A percentile compares a stretch with the other conserved stretches of the same genome.
Conservation (phyloP, 2,797 vertebrate genomes). For the Myotis vivesi region DNA sequence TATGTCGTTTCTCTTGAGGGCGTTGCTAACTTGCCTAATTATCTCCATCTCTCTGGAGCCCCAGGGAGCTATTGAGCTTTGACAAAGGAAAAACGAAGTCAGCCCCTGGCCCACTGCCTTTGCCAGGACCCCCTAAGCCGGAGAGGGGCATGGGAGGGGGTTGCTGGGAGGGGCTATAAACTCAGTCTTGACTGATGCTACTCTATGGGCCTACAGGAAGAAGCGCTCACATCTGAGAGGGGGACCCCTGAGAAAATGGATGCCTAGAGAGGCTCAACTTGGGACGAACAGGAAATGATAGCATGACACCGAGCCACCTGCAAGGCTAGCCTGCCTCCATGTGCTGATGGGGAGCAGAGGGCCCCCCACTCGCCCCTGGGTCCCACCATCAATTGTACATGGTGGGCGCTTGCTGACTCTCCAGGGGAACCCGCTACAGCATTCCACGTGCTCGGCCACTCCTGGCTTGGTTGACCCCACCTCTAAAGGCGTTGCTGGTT, state of each 20-base stretch:
- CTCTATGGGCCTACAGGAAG: not conserved
- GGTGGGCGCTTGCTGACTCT: not conserved
- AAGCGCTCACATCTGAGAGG: not conserved
- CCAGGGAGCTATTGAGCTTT: conserved; percentile 71
- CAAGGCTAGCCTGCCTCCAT: accelerated
- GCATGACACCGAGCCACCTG: not conserved
- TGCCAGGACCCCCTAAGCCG: conserved; percentile 11
- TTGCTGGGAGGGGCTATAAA: not conserved
- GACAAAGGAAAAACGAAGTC: conserved; percentile 74
- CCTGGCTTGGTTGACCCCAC: accelerated
- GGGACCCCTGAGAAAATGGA: not conserved
- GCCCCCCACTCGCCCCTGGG: not conserved
- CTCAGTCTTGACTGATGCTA: too few species aligned
- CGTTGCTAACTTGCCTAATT: conserved; percentile 72
- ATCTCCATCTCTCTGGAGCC: conserved; percentile 52
- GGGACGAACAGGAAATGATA: not conserved
- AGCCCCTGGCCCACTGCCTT: conserved; percentile 31
- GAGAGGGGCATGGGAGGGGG: not conserved
- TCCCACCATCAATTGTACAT: not conserved
- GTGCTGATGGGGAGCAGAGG: not conserved
- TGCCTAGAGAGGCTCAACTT: not conserved
- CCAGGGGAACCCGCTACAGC: not conserved
- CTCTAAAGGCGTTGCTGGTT: not conserved
- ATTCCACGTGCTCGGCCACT: too few species aligned
- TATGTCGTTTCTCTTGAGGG: conserved; percentile 58